Base-by-base conservation (phyloP, 2,797 vertebrate genomes). In the Phyllotis vaccarum region DNA sequence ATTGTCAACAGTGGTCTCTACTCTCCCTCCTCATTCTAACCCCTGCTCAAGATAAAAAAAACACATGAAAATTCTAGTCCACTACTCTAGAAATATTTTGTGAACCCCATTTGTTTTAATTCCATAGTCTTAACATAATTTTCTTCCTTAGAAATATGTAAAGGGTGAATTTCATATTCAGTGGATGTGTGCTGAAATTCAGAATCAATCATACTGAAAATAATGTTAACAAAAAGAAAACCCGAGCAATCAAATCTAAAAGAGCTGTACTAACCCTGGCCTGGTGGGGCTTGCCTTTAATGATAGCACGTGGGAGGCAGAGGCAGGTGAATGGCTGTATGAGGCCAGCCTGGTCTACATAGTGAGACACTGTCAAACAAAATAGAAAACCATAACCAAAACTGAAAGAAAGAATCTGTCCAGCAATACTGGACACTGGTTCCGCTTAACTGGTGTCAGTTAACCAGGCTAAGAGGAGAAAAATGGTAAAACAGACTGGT, bases 131-230 rank as follows among this genome's bases (percentile, higher is more conserved):
- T 79, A 56, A 82, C 34, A 54, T 91, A 24, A 92, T n/a, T 85
- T 92, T 56, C 27, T 40, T 95, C 54, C 72, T 75, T 79, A 72
- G 74, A 31, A 72, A 56, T 85, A 86, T 43, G 29, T 74, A 64
- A 72, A 76, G 22, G 62, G 75, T 46, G 34, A 83, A 93, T 70
- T 80, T 89, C 34, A 58, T 52, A 80, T 74, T 89, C 43, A 89
- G 43, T 62, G 14, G 58, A 82, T 24, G 17, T 89, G 52, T 70
- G 34, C 16, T 46, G 56, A 91, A 83, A 58, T 64, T 70, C 49
- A 87, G 62, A 93, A 89, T 31, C 54, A 60, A 34, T 76, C 56
- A 46, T 54, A 58, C 86, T 79, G 22, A 78, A 89, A 94, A 90
- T 90, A 52, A 62, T 5, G 60, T 58, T 21, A 27, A 72, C 40